Conservation (phyloP, 2,113 vertebrate species). For the Nannobrachium achirus region DNA sequence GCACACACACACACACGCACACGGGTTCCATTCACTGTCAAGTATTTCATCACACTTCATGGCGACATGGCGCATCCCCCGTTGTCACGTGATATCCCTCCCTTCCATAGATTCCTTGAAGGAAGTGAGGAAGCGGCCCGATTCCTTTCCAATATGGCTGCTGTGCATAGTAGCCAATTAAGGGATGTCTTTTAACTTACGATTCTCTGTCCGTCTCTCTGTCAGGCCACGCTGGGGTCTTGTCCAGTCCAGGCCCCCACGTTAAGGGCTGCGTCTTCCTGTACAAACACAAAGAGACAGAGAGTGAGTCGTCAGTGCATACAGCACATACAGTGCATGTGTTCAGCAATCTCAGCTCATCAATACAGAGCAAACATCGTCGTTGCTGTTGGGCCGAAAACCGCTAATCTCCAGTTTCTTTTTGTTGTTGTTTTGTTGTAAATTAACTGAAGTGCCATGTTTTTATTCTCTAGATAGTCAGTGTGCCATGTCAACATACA, state of each 20-base stretch:
- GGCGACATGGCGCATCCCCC: too few relatives aligned
- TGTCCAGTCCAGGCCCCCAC: conserved; percentile 44
- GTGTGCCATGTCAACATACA: too few relatives aligned
- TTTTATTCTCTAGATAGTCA: too few relatives aligned
- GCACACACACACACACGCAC: background rate
- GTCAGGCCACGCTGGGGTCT: conserved; percentile 54
- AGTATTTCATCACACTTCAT: too few relatives aligned
- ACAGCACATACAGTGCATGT: background rate
- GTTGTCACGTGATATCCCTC: too few relatives aligned
- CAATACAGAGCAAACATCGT: conserved; percentile 45
- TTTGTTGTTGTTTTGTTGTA: too few relatives aligned
- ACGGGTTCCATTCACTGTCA: too few relatives aligned
- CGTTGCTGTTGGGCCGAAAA: too few relatives aligned
- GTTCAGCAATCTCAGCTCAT: conserved; percentile 43
- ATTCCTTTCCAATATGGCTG: background rate
- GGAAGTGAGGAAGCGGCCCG: background rate
- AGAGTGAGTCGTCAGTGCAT: conserved; percentile 37
- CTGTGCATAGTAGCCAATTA: background rate
- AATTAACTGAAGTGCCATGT: too few relatives aligned
- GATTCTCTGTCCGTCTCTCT: conserved; percentile 60
- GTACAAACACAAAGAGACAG: conserved; percentile 26
- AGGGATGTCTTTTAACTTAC: conserved; percentile 59
- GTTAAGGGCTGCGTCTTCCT: conserved; percentile 46
- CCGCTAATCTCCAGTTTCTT: too few relatives aligned
- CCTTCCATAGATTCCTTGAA: too few relatives aligned